A percentile compares a stretch with the other conserved stretches of the same genome.
Evolutionary conservation across 1,140 invertebrate species (phyloP).

Genomic region (Eulimnadia texana): DNA sequence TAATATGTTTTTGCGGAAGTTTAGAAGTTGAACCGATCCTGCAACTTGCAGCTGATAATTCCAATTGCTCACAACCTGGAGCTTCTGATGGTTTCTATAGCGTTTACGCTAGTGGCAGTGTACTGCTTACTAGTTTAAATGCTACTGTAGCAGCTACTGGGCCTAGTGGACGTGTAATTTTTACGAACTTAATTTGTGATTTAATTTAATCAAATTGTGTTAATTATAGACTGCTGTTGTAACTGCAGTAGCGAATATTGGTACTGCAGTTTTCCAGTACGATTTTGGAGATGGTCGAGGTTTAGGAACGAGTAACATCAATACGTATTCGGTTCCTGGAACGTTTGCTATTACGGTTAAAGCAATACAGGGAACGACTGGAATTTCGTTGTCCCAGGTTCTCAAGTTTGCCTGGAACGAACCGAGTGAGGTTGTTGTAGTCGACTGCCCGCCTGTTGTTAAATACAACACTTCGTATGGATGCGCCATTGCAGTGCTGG

Average conservation of each 20-base stretch:
- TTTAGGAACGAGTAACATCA: not conserved
- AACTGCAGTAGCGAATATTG: not conserved
- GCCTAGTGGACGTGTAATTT: not conserved
- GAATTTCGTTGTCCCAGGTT: not conserved
- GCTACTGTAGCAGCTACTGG: not conserved
- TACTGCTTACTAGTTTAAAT: not conserved
- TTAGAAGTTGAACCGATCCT: not conserved
- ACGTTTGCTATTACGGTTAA: not conserved
- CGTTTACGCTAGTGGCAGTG: not conserved
- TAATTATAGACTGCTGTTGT: not conserved
- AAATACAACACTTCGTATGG: not conserved
- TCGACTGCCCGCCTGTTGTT: not conserved
- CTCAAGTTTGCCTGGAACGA: not conserved
- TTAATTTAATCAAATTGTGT: not conserved
- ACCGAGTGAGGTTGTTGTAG: not conserved
- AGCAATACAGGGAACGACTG: not conserved
- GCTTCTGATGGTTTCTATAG: not conserved
- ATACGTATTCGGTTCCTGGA: not conserved
- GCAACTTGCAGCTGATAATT: not conserved
- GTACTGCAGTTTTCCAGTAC: not conserved
- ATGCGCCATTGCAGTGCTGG: not conserved
- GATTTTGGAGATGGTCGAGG: not conserved
- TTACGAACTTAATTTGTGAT: not conserved
- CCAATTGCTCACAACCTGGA: not conserved
- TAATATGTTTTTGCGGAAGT: not conserved